Evolutionary conservation across 2,888 invertebrate genomes (phyloP), one percentile per base, ranked within the genome.

Genomic region (Sinelater perroti): DNA sequence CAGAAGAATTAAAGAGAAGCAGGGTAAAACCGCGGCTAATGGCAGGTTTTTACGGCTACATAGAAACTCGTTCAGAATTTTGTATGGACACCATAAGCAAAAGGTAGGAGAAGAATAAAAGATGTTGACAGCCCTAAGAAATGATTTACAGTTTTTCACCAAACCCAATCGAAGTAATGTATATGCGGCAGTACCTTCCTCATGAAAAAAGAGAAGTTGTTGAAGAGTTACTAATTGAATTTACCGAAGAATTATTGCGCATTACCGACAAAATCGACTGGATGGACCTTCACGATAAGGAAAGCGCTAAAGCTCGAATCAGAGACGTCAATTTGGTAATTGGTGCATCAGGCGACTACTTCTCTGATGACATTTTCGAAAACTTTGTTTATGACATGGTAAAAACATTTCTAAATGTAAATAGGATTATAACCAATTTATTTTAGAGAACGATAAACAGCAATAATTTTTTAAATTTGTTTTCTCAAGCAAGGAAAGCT

Each of bases 81-180:
- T 53, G 53, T 28, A 26, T 53, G 6, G 17, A 45, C 1, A 7
- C 21, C 17, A 13, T 45, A 5, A 5, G 45, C 14, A 21, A 35
- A 8, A 52, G 31, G 44, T 44, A 20, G 10, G 18, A 5, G 17
- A 4, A n/a, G 1, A 36, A 5, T 24, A 3, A 28, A 28, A 5
- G 10, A 28, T 28, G 5, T n/a, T 5, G 10, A 28, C 8, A 28
- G 10, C 10, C n/a, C n/a, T n/a, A n/a, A n/a, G n/a, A n/a, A n/a
- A n/a, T 10, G 5, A 21, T 40, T 24, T 47, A 7, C 31, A 55
- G 55, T 11, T 54, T 58, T 33, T 40, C 26, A 1, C 59, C 60
- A 33, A 63, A 58, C 35, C 71, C 70, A 6, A 68, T 70, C 6
- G 71, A 73, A 64, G 56, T 66, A 3, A 65, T 67, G 26, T 73